Evolutionary conservation across 2,113 vertebrate species (phyloP).

Genomic region (Anolis carolinensis): DNA sequence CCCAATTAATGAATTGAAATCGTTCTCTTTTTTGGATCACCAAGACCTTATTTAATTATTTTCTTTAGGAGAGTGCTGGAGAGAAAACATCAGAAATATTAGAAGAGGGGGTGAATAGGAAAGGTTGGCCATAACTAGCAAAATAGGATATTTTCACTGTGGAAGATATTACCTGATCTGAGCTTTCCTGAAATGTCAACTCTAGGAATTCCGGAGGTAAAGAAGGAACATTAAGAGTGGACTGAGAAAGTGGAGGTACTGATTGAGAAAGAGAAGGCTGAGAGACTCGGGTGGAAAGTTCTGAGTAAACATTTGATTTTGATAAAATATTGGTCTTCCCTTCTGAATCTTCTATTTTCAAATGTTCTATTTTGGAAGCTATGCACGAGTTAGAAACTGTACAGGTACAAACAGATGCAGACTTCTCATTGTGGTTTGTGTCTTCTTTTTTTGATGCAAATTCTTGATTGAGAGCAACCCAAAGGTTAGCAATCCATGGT

Average conservation of each 20-base stretch:
- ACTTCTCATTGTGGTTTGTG: slow-evolving; percentile 4
- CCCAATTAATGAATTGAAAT: not conserved
- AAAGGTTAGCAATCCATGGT: slow-evolving; percentile 94
- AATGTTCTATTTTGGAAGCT: slow-evolving; percentile 72
- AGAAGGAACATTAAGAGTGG: slow-evolving; percentile 84
- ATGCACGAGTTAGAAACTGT: slow-evolving; percentile 25
- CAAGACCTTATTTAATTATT: not conserved
- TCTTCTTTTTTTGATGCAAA: slow-evolving; percentile 66
- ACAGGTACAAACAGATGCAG: not conserved
- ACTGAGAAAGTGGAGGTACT: slow-evolving; percentile 80
- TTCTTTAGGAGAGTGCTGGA: not conserved
- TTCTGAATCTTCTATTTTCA: slow-evolving; percentile 73
- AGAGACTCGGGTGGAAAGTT: not conserved
- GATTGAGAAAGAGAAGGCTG: slow-evolving; percentile 80
- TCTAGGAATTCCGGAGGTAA: slow-evolving; percentile 82
- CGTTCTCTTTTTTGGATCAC: not conserved
- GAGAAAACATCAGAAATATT: not conserved
- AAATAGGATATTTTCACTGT: not conserved
- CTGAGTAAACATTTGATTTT: not conserved
- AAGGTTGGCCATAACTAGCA: too few species aligned
- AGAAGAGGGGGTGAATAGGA: too few species aligned
- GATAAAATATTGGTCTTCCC: slow-evolving; percentile 23
- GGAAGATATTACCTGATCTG: slow-evolving; percentile 69
- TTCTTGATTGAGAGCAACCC: slow-evolving; percentile 82
- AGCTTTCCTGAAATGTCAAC: slow-evolving; percentile 75